Conservation (phyloP, 2,888 invertebrate genomes). For the Trisateles emortualis region DNA sequence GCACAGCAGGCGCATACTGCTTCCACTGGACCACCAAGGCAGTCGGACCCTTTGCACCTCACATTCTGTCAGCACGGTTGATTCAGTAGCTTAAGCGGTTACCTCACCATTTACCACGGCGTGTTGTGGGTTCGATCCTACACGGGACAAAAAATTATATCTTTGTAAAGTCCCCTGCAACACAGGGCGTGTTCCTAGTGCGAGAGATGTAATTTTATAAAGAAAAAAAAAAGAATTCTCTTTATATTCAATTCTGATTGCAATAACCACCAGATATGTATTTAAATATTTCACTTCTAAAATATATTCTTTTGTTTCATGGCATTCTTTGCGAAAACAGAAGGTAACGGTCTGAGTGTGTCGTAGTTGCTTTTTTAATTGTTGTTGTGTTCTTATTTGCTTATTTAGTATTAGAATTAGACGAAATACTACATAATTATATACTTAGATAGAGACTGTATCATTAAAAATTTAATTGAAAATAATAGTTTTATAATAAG, state of each 20-base stretch:
- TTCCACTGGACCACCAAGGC: no score
- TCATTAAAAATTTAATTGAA: slow-evolving; percentile 1
- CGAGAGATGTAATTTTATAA: no score
- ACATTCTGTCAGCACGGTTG: no score
- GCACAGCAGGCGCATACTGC: no score
- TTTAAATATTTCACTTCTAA: slow-evolving; percentile 26
- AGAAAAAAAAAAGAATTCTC: no score
- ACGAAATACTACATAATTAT: slow-evolving; percentile 4
- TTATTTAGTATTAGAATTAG: slow-evolving; percentile 16
- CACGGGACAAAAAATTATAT: no score
- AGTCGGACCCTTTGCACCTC: no score
- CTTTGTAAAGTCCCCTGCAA: no score
- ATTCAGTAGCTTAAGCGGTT: no score
- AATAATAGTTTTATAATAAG: background rate
- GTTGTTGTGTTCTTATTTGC: slow-evolving; percentile 35
- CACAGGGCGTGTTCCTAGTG: no score
- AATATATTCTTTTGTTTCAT: slow-evolving; percentile 77
- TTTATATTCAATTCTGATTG: background rate
- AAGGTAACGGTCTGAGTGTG: slow-evolving; percentile 70
- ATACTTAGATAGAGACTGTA: slow-evolving; percentile 2
- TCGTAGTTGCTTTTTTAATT: slow-evolving; percentile 25
- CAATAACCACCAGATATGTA: slow-evolving; percentile 11
- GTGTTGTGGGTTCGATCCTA: no score
- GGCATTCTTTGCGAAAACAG: slow-evolving; percentile 71
- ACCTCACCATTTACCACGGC: no score